Evolutionary conservation across 2,888 invertebrate genomes (phyloP).

Genomic region (Xestia rhomboidea): DNA sequence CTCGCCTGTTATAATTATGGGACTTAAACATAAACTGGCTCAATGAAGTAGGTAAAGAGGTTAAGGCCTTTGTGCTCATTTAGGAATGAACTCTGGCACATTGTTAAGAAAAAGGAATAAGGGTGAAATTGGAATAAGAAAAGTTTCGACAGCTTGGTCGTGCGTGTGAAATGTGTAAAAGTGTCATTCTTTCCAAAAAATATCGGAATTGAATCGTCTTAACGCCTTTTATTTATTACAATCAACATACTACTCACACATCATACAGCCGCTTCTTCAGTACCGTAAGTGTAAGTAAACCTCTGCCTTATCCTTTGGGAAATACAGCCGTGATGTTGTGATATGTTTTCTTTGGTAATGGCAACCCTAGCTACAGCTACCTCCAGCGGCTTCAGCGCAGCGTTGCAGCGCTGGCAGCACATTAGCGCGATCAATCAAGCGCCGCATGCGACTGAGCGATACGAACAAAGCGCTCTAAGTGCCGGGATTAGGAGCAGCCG

Average conservation of each 20-base stretch:
- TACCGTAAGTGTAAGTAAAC: background rate
- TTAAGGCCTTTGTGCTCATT: background rate
- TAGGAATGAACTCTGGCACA: background rate
- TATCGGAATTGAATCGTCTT: background rate
- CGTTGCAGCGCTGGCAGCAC: conserved; percentile 41
- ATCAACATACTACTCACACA: background rate
- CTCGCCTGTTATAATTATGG: background rate
- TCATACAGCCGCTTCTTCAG: background rate
- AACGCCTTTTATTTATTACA: background rate
- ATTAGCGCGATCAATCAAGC: conserved; percentile 79
- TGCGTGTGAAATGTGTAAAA: background rate
- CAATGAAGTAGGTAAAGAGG: background rate
- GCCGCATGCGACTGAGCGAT: conserved; percentile 72
- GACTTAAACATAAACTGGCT: background rate
- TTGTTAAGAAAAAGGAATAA: background rate
- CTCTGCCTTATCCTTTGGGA: background rate
- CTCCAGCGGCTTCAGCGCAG: conserved; percentile 15
- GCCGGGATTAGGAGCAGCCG: conserved; percentile 9
- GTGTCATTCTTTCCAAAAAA: background rate
- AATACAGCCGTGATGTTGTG: background rate
- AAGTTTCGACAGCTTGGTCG: background rate
- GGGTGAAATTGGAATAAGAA: background rate
- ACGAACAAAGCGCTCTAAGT: conserved; percentile 42
- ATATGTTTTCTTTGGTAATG: background rate
- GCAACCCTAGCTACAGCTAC: background rate